Evolutionary conservation across 2,888 invertebrate species (phyloP).

Genomic region (Mylabris sibirica): DNA sequence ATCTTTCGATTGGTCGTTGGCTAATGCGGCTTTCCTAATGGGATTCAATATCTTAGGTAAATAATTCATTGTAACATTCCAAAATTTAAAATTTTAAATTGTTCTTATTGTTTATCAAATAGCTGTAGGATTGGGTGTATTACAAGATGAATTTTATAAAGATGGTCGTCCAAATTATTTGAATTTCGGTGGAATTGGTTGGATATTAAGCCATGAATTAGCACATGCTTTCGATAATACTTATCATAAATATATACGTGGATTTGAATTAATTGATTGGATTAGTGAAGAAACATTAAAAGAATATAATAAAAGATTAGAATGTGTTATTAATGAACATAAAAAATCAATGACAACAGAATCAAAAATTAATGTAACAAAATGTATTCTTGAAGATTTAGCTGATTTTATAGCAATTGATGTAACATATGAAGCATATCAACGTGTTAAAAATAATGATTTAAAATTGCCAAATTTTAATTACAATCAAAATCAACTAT

Average conservation of each 20-base stretch:
- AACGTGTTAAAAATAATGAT: constrained; percentile 70
- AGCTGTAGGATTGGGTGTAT: background rate
- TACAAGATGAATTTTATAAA: background rate
- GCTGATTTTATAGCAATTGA: constrained; percentile 91
- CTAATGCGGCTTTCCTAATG: background rate
- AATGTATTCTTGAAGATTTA: constrained; percentile 72
- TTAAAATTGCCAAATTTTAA: constrained; percentile 73
- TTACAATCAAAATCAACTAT: constrained; percentile 66
- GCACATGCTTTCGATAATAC: background rate
- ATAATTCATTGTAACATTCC: background rate
- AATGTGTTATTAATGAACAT: background rate
- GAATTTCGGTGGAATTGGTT: constrained; percentile 13
- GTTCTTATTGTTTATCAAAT: background rate
- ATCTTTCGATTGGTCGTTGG: background rate
- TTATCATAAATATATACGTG: background rate
- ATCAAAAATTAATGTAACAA: background rate
- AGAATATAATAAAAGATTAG: background rate
- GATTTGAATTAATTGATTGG: background rate
- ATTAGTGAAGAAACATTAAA: background rate
- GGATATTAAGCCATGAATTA: constrained; percentile 2
- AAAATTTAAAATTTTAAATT: background rate
- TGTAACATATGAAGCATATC: constrained; percentile 82
- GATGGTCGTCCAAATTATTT: constrained; percentile 8
- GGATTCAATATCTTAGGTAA: background rate
- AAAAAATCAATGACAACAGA: background rate